These are phyloP conservation scores for Lichenostomus cassidix DNA, from an alignment of 2,113 vertebrate genomes.

Conservation along the genomic window DNA sequence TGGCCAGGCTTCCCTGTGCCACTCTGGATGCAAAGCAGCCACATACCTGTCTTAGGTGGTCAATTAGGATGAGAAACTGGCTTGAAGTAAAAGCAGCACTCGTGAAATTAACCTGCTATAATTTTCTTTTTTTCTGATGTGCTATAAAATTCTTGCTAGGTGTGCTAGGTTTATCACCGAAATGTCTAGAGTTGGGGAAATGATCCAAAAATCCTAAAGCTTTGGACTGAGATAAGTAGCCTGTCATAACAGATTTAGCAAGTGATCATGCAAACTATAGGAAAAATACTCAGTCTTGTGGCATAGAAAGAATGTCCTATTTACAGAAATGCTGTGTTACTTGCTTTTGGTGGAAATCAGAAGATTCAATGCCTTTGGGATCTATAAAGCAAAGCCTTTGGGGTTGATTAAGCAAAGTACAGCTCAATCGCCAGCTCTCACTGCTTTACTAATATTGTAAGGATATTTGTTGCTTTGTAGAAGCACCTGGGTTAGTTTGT, in stretches of 20 bases:
- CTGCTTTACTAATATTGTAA: background rate
- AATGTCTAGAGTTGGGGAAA: background rate
- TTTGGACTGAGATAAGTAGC: conserved; percentile 1
- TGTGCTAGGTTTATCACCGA: background rate
- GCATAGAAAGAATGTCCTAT: background rate
- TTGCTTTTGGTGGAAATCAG: background rate
- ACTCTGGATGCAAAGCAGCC: background rate
- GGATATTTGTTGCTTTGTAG: background rate
- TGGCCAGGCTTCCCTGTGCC: background rate
- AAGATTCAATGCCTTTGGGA: background rate
- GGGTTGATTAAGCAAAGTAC: background rate
- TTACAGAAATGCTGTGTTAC: background rate
- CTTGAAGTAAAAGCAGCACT: background rate
- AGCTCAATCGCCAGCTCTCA: background rate
- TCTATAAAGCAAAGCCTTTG: background rate
- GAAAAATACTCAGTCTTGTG: background rate
- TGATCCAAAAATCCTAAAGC: conserved; percentile 7
- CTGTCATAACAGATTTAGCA: conserved; percentile 41
- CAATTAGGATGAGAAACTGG: background rate
- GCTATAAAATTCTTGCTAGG: background rate
- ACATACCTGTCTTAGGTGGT: background rate
- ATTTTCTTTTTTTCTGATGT: background rate
- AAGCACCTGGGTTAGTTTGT: background rate
- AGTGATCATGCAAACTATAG: background rate
- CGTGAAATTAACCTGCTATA: background rate